phyloP scores from a whole-genome alignment of 2,113 vertebrate genomes.

The Edolisoma coerulescens region DNA sequence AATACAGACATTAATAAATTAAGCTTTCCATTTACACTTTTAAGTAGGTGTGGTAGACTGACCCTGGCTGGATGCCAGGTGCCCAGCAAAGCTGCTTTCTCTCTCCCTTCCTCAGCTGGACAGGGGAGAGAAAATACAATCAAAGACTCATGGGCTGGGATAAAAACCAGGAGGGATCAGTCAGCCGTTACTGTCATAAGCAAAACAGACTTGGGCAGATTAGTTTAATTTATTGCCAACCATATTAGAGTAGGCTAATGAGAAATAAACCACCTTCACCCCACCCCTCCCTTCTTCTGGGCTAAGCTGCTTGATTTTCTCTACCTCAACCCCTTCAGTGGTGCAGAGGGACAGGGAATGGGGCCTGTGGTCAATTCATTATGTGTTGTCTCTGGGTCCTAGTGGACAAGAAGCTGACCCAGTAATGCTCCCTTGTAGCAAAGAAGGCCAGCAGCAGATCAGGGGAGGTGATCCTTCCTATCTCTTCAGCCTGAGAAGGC shows the following conservation, averaged over 20 bases:
- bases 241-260: neutral
- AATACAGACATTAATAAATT: neutral
- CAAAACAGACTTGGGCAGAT: neutral
- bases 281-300: neutral
- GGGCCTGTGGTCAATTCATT: no score
- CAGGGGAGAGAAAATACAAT: neutral
- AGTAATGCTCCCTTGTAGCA: neutral
- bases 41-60: neutral
- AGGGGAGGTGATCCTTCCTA: neutral
- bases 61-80: neutral
- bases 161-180: neutral
- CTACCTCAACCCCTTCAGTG: neutral
- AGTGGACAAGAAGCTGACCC: neutral
- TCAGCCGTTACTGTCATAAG: rapidly evolving
- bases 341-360: rapidly evolving
- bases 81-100: neutral
- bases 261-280: neutral
- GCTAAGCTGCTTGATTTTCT: neutral
- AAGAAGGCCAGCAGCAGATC: neutral
- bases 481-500: neutral
- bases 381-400: rapidly evolving
- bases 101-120: neutral
- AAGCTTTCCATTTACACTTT: neutral
- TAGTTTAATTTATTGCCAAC: neutral
- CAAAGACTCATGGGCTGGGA: neutral